These are phyloP conservation scores for Thymelicus sylvestris DNA, from an alignment of 2,888 invertebrate genomes.

Conservation along the genomic window DNA sequence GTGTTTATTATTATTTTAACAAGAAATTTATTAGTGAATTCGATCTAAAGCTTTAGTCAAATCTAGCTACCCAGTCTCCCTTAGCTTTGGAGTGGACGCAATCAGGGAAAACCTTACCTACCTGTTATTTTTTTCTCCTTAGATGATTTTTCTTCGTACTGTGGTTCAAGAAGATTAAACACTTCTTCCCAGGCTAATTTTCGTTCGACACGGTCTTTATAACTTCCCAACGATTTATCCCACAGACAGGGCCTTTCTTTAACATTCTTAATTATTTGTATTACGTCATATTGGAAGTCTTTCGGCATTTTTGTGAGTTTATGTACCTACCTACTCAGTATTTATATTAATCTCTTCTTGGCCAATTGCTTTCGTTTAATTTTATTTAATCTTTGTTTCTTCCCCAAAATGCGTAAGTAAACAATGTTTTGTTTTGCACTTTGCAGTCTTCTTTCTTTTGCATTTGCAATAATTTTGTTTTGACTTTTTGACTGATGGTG, in stretches of 20 bases:
- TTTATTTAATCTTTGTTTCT: too few species aligned
- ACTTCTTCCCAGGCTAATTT: slow-evolving; percentile 73
- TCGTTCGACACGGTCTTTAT: slow-evolving; percentile 72
- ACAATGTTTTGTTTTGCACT: too few species aligned
- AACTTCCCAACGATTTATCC: slow-evolving; percentile 69
- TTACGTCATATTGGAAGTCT: slow-evolving; percentile 70
- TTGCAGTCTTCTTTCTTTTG: too few species aligned
- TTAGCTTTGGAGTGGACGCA: not conserved
- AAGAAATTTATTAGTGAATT: too few species aligned
- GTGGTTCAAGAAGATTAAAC: slow-evolving; percentile 61
- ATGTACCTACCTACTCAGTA: too few species aligned
- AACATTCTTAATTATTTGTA: slow-evolving; percentile 62
- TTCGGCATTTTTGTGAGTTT: slow-evolving; percentile 52
- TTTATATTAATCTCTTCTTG: too few species aligned
- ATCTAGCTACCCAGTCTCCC: not conserved
- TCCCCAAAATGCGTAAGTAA: too few species aligned
- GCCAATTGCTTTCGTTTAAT: too few species aligned
- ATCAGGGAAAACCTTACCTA: slow-evolving; percentile 30
- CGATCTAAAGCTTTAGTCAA: too few species aligned
- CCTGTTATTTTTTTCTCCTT: slow-evolving; percentile 62
- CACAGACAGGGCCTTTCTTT: slow-evolving; percentile 69
- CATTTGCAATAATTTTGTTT: too few species aligned
- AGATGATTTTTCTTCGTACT: slow-evolving; percentile 63
- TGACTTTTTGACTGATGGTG: too few species aligned
- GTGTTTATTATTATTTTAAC: too few species aligned